Percentiles rank a stretch among this genome's conserved stretches.
Conservation (phyloP, 2,797 vertebrate species). For the Dendrocincla fuliginosa region DNA sequence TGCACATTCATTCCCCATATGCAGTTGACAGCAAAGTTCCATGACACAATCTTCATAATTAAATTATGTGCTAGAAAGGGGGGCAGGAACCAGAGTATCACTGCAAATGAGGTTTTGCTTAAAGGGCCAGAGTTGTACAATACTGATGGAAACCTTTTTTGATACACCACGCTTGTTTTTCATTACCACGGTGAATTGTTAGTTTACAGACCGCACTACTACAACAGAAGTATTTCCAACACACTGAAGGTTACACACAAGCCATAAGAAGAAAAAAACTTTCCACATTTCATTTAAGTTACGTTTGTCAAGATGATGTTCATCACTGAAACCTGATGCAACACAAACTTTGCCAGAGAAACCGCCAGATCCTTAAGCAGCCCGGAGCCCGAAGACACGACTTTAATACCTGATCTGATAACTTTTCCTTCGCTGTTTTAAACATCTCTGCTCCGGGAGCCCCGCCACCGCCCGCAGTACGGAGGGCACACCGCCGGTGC, state of each 20-base stretch:
- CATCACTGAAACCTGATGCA: not conserved
- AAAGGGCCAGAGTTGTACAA: not conserved
- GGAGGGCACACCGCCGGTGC: no score
- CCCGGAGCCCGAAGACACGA: not conserved
- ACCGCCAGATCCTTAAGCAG: not conserved
- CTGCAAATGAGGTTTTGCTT: not conserved
- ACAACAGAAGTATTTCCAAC: not conserved
- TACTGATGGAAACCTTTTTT: not conserved
- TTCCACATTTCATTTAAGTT: not conserved
- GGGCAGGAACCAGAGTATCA: not conserved
- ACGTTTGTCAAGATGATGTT: not conserved
- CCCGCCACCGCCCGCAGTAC: not conserved
- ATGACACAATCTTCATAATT: slow-evolving; percentile 1
- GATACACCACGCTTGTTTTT: not conserved
- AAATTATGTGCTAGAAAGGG: not conserved
- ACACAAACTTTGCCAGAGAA: not conserved
- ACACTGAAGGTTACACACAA: not conserved
- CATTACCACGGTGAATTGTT: not conserved
- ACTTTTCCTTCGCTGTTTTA: not conserved
- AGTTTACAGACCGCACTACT: not conserved
- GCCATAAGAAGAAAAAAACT: not conserved
- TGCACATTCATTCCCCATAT: not conserved
- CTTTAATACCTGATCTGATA: not conserved
- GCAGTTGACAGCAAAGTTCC: not conserved
- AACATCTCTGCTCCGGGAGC: not conserved